Conservation (phyloP, 2,888 invertebrate genomes). For the Pseudoips prasinana region DNA sequence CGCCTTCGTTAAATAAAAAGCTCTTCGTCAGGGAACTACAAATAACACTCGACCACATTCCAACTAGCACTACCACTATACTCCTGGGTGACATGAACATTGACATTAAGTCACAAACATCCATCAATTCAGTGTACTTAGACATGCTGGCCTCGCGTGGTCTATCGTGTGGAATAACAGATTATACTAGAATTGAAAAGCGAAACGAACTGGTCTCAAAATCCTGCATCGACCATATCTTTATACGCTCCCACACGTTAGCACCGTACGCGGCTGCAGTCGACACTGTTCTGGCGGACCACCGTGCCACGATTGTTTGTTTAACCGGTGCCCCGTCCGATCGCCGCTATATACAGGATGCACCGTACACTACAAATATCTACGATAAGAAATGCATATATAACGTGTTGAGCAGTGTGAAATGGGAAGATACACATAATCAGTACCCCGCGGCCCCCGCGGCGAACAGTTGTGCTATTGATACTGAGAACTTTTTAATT, state of each 20-base stretch:
- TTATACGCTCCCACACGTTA: conserved; percentile 1
- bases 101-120: neutral
- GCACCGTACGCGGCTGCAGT: conserved; percentile 11
- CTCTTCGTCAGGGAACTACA: conserved; percentile 2
- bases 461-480: too few relatives aligned
- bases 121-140: neutral
- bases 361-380: too few relatives aligned
- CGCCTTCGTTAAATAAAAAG: conserved; percentile 1
- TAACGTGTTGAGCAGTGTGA: too few relatives aligned
- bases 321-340: neutral
- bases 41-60: neutral
- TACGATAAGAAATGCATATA: too few relatives aligned
- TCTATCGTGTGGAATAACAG: neutral
- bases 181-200: neutral
- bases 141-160: conserved; percentile 2
- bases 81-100: conserved; percentile 6
- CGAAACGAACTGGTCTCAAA: conserved; percentile 2
- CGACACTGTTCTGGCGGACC: conserved; percentile 7
- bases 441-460: too few relatives aligned
- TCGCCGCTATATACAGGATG: conserved; percentile 2
- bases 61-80: neutral
- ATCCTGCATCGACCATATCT: conserved; percentile 7
- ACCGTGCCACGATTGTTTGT: conserved; percentile 5
- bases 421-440: too few relatives aligned
- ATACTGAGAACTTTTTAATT: too few relatives aligned